Conservation (phyloP, 2,113 vertebrate genomes). For the Leptodactylus fuscus region DNA sequence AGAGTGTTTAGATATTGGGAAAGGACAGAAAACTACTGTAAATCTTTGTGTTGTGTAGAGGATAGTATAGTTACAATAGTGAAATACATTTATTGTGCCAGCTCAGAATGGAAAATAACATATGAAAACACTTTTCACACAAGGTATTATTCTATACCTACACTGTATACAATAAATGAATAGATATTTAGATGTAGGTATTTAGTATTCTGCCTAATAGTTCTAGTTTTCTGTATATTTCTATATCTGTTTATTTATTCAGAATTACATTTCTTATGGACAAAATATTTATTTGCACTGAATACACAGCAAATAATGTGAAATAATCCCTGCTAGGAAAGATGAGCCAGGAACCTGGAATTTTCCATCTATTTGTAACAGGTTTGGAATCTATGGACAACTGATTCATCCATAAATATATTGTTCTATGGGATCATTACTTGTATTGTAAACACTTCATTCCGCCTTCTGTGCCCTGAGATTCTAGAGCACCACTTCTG, state of each 20-base stretch:
- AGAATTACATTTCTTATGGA: background rate
- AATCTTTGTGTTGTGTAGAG: too few species aligned
- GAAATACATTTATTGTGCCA: too few species aligned
- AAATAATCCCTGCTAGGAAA: background rate
- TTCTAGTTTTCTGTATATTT: background rate
- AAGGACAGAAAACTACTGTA: too few species aligned
- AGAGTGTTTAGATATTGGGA: too few species aligned
- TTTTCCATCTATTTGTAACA: background rate
- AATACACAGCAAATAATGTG: background rate
- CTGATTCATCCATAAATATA: constrained; percentile 20
- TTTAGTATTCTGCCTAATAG: background rate
- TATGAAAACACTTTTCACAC: too few species aligned
- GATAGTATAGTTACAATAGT: too few species aligned
- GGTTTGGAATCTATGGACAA: background rate
- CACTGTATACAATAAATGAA: too few species aligned
- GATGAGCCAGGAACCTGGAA: background rate
- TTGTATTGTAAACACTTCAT: constrained; percentile 26
- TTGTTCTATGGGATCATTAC: constrained; percentile 35
- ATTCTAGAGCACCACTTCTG: constrained; percentile 36
- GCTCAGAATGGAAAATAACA: too few species aligned
- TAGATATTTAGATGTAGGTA: too few species aligned
- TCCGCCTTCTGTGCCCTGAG: constrained; percentile 7
- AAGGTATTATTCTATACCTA: too few species aligned
- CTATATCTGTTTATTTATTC: background rate
- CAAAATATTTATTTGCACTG: constrained; percentile 11